phyloP scores from a whole-genome alignment of 2,797 vertebrate species.

The Phalanger gymnotis region DNA sequence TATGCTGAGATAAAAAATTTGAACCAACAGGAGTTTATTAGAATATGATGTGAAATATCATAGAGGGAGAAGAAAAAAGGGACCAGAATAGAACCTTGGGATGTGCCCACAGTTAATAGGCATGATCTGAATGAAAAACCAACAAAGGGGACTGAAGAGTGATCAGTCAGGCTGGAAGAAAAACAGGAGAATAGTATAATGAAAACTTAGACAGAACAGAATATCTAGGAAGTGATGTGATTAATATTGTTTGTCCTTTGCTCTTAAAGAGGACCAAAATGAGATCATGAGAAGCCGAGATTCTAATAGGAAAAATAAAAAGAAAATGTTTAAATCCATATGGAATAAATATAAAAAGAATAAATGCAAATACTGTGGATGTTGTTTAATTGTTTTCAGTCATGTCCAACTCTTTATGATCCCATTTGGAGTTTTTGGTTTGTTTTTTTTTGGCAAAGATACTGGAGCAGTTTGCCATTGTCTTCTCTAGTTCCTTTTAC shows the following conservation, averaged over 20 bases:
- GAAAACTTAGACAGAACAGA: not conserved
- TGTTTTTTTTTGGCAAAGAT: too few relatives aligned
- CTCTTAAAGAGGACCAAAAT: not conserved
- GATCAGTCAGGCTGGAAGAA: not conserved
- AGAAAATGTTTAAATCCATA: too few relatives aligned
- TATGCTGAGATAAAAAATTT: not conserved
- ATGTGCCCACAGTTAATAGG: not conserved
- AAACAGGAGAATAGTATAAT: not conserved
- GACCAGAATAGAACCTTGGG: not conserved
- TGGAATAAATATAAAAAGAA: too few relatives aligned
- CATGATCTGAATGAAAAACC: not conserved
- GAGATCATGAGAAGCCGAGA: not conserved
- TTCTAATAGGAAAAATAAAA: too few relatives aligned
- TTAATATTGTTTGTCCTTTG: not conserved
- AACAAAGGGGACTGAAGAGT: not conserved
- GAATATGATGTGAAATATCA: not conserved
- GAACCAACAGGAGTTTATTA: not conserved
- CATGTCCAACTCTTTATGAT: too few relatives aligned
- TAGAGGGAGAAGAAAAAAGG: not conserved
- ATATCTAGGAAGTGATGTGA: not conserved
- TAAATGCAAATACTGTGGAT: too few relatives aligned
- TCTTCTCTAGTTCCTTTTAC: too few relatives aligned
- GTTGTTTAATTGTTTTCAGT: too few relatives aligned
- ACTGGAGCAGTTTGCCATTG: too few relatives aligned
- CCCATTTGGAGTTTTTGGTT: too few relatives aligned